These are phyloP conservation scores for Copsychus sechellarum DNA, from an alignment of 2,113 vertebrate genomes.

Conservation along the genomic window DNA sequence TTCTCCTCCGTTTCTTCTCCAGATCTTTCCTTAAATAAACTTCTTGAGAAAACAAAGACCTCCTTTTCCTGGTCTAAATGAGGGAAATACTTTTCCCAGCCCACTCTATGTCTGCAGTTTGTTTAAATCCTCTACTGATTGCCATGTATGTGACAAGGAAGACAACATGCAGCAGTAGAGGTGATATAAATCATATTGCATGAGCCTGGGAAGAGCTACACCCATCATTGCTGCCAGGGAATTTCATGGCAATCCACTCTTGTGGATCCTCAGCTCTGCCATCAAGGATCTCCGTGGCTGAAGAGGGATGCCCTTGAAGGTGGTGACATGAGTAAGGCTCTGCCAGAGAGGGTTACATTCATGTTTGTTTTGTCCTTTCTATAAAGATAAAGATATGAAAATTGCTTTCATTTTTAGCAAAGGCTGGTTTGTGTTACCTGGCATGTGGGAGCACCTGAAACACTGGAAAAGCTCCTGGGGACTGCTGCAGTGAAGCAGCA, in stretches of 20 bases:
- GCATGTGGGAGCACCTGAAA: background rate
- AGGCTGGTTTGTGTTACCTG: background rate
- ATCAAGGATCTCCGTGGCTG: background rate
- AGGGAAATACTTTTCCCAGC: background rate
- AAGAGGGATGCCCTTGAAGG: background rate
- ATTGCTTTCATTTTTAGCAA: background rate
- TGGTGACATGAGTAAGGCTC: background rate
- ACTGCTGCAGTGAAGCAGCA: background rate
- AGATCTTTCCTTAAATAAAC: background rate
- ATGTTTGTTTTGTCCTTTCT: background rate
- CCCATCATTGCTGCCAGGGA: background rate
- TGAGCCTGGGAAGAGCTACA: background rate
- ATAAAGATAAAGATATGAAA: background rate
- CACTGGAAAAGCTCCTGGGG: background rate
- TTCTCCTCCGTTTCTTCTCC: background rate
- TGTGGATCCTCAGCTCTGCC: background rate
- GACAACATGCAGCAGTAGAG: background rate
- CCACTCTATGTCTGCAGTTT: background rate
- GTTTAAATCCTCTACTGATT: background rate
- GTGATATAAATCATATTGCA: background rate
- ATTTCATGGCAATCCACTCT: background rate
- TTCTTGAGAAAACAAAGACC: background rate
- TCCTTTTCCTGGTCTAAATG: background rate
- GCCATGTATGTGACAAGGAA: background rate
- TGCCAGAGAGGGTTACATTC: background rate